Base-by-base conservation (phyloP, 1,140 invertebrate genomes). In the Pseudomyrmex cubaensis region DNA sequence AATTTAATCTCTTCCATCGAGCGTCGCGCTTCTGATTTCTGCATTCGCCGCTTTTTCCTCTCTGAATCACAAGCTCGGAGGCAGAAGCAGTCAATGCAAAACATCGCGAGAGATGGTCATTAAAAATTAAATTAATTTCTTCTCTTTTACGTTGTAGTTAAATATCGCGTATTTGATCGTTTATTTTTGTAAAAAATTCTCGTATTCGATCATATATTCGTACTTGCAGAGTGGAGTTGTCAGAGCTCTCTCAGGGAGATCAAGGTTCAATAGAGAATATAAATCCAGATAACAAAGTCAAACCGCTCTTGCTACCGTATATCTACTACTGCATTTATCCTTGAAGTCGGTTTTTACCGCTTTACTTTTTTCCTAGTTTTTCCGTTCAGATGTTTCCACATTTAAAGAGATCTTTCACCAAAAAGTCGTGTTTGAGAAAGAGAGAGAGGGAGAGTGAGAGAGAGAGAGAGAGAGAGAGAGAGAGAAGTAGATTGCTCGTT, bases 401-500 rank as follows among this genome's bases (percentile, higher is more conserved):
- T 52, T 52, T 48, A 44, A n/a, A 22, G 52, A 35, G 15, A 1
- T 50, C 54, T 4, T 13, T 69, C 63, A 82, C 20, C 35, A 66
- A 50, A 57, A 50, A 62, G 12, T 82, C 13, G 57, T 17, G 10
- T 13, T 13, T 25, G 17, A 74, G 57, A 61, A 10, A 59, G 62
- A 44, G 35, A 63, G 15, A 22, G 52, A 82, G 61, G 66, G 15
- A 48, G 17, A 64, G 61, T 57, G 61, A 69, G 52, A 61, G 52
- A 82, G 61, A 74, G 15, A 48, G 17, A 64, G 61, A 59, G 61
- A 69, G 52, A 61, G 62, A 75, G 62, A 74, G 44, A 80, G 62
- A 63, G 73, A 85, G 69, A 84, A 50, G 59, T 78, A 64, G 74
- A 89, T 73, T 86, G 62, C 74, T 56, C 74, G 25, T 77, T 75